These are phyloP conservation scores for Zhengitettix transpicula DNA, from an alignment of 2,888 invertebrate genomes.

Conservation along the genomic window DNA sequence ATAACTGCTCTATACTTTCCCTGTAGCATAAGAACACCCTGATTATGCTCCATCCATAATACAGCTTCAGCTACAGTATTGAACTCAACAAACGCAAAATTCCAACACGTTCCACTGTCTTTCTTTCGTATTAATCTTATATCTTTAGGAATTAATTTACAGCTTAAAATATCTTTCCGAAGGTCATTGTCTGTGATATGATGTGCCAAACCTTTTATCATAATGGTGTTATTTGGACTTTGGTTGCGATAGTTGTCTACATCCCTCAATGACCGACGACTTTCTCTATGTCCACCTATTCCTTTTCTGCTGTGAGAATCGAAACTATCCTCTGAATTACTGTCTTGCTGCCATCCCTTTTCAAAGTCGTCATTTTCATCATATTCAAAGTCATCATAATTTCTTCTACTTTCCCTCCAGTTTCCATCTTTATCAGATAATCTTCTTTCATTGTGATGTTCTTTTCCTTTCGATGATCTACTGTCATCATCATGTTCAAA, in stretches of 20 bases:
- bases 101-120: slow-evolving; percentile 74
- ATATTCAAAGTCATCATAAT: neutral
- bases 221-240: slow-evolving; percentile 51
- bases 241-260: slow-evolving; percentile 32
- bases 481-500: neutral
- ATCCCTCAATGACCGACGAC: no score
- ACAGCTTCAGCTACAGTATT: slow-evolving; percentile 71
- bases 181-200: slow-evolving; percentile 69
- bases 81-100: slow-evolving; percentile 91
- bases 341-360: neutral
- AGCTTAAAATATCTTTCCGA: slow-evolving; percentile 55
- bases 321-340: slow-evolving; percentile 2
- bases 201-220: slow-evolving; percentile 55
- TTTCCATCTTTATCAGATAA: no score
- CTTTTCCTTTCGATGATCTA: no score
- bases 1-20: slow-evolving; percentile 54
- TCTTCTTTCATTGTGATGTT: no score
- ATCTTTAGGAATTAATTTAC: slow-evolving; percentile 59
- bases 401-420: neutral
- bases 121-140: slow-evolving; percentile 68
- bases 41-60: slow-evolving; percentile 83
- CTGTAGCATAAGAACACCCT: slow-evolving; percentile 57
- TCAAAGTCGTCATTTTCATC: neutral
- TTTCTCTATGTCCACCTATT: neutral
- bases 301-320: neutral